These are phyloP conservation scores for Trichosurus vulpecula DNA, from an alignment of 2,797 vertebrate species.

Conservation along the genomic window DNA sequence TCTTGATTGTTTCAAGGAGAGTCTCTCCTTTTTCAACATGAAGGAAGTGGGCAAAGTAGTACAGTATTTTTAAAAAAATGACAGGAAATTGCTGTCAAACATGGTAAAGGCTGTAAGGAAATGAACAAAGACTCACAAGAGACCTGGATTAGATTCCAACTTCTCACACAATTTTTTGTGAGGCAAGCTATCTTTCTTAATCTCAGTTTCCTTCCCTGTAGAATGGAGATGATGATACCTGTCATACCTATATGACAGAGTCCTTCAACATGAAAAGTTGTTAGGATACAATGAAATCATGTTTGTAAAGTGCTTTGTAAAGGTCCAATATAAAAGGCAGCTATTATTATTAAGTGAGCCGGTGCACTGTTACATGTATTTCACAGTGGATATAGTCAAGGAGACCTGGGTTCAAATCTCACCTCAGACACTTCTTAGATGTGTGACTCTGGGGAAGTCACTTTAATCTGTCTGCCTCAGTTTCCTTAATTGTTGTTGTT, in stretches of 20 bases:
- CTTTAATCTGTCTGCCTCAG: neutral
- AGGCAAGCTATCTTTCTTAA: neutral
- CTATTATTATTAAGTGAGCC: neutral
- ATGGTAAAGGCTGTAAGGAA: neutral
- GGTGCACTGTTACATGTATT: neutral
- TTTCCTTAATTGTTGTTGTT: neutral
- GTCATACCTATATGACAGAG: neutral
- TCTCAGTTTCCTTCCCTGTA: neutral
- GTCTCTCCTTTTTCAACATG: slow-evolving; percentile 40
- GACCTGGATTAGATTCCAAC: neutral
- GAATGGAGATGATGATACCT: neutral
- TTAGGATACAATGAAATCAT: neutral
- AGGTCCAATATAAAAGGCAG: neutral
- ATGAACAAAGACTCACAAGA: neutral
- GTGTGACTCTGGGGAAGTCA: neutral
- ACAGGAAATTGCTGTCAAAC: slow-evolving; percentile 52
- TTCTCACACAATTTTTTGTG: neutral
- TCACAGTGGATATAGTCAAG: neutral
- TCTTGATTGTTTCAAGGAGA: neutral
- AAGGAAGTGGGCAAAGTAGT: slow-evolving; percentile 41
- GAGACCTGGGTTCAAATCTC: neutral
- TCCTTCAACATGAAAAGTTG: neutral
- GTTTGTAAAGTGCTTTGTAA: neutral
- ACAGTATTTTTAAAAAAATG: slow-evolving; percentile 50
- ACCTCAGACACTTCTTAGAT: neutral